A percentile compares a stretch with the other conserved stretches of the same genome.
Conservation (phyloP, 2,888 invertebrate genomes). For the Aethes cnicana region DNA sequence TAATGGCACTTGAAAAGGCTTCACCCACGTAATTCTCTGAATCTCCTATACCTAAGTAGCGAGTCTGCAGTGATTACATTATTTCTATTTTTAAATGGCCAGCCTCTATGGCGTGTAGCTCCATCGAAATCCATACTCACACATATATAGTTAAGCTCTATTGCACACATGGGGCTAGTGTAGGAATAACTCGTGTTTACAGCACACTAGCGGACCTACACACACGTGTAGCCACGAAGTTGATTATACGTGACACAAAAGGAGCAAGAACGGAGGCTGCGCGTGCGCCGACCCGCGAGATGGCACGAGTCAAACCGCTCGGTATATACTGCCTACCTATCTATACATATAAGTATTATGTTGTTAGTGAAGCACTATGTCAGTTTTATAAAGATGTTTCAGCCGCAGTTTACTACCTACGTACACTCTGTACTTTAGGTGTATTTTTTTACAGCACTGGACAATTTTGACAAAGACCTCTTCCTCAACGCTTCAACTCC, state of each 20-base stretch:
- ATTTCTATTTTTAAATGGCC: conserved; percentile 29
- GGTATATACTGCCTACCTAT: conserved; percentile 40
- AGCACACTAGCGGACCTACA: conserved; percentile 45
- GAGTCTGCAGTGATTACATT: conserved; percentile 11
- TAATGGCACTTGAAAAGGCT: neutral
- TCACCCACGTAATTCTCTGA: conserved; percentile 18
- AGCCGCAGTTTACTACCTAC: too few relatives aligned
- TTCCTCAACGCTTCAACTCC: too few relatives aligned
- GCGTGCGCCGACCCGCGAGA: conserved; percentile 75
- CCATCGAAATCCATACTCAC: conserved; percentile 7
- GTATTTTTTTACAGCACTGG: too few relatives aligned
- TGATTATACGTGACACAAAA: conserved; percentile 72
- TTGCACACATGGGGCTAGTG: too few relatives aligned
- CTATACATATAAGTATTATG: conserved; percentile 9
- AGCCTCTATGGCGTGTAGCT: neutral
- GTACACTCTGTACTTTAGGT: too few relatives aligned
- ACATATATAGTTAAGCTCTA: conserved; percentile 36
- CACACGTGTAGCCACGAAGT: conserved; percentile 55
- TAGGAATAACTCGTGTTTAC: conserved; percentile 49
- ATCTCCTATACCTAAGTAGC: conserved; percentile 11
- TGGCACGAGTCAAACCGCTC: conserved; percentile 73
- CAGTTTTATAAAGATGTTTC: too few relatives aligned
- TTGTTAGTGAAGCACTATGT: conserved; percentile 7
- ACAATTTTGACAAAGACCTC: too few relatives aligned
- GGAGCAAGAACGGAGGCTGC: conserved; percentile 77